Conservation (phyloP, 1,140 invertebrate species). For the Pseudomyrmex sp. region DNA sequence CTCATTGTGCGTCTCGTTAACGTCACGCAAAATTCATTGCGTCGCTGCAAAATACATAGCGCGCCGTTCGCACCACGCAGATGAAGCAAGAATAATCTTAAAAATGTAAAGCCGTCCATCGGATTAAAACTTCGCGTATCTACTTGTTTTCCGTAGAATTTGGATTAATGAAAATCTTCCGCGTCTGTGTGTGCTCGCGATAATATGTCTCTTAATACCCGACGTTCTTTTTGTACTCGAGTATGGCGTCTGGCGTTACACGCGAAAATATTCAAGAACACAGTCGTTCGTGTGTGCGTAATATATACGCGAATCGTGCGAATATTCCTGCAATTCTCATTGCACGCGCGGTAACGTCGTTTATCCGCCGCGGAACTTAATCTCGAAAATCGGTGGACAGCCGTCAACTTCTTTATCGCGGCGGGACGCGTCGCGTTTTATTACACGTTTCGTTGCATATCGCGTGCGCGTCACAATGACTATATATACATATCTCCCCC, state of each 20-base stretch:
- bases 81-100: slow-evolving; percentile 1
- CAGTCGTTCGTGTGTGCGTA: not conserved
- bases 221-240: slow-evolving; percentile 31
- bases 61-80: too few species aligned
- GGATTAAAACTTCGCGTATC: not conserved
- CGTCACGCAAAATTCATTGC: too few species aligned
- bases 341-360: slow-evolving; percentile 39
- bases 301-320: slow-evolving; percentile 7
- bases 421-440: slow-evolving; percentile 33
- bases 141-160: not conserved
- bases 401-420: slow-evolving; percentile 53
- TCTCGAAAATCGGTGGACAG: slow-evolving; percentile 44
- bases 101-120: not conserved
- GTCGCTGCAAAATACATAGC: too few species aligned
- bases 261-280: slow-evolving; percentile 14
- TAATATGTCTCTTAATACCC: not conserved
- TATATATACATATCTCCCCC: not conserved
- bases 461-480: slow-evolving; percentile 31
- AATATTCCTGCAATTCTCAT: slow-evolving; percentile 34
- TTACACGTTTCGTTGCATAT: slow-evolving; percentile 45
- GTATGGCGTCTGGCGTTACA: not conserved
- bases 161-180: slow-evolving; percentile 40
- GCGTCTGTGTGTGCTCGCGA: not conserved
- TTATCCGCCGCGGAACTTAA: slow-evolving; percentile 39
- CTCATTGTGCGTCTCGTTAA: too few species aligned